phyloP scores from a whole-genome alignment of 2,797 vertebrate species.

The Pangasius djambal region DNA sequence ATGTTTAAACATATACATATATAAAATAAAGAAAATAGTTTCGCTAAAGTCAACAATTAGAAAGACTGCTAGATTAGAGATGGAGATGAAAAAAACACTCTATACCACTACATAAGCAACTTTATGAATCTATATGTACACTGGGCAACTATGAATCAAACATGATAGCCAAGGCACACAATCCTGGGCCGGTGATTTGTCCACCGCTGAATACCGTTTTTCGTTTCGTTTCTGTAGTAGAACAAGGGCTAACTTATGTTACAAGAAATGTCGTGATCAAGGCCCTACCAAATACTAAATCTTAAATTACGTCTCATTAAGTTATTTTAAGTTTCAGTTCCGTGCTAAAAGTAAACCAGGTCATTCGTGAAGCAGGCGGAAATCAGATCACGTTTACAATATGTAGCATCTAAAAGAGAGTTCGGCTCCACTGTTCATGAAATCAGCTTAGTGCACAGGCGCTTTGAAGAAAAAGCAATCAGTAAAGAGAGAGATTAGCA shows the following conservation, averaged over 20 bases:
- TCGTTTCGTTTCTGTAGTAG: background rate
- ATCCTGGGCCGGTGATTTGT: background rate
- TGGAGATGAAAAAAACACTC: background rate
- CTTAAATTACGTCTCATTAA: background rate
- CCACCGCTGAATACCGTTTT: too few species aligned
- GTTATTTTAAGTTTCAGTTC: constrained; percentile 19
- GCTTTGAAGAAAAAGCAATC: constrained; percentile 61
- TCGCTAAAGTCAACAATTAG: background rate
- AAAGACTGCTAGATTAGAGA: background rate
- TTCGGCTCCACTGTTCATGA: constrained; percentile 37
- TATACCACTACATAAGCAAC: background rate
- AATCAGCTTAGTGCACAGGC: constrained; percentile 55
- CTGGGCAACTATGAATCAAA: background rate
- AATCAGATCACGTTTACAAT: constrained; percentile 19
- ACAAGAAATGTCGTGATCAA: background rate
- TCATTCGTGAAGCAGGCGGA: constrained; percentile 9
- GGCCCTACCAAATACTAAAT: background rate
- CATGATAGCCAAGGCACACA: background rate
- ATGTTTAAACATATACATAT: background rate
- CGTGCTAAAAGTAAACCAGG: constrained; percentile 21
- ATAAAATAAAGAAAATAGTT: background rate
- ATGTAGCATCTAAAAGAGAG: background rate
- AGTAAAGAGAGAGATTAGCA: constrained; percentile 57
- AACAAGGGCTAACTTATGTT: background rate
- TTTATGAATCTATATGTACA: background rate